phyloP scores from a whole-genome alignment of 2,113 vertebrate genomes.

The Eubucco bourcierii region DNA sequence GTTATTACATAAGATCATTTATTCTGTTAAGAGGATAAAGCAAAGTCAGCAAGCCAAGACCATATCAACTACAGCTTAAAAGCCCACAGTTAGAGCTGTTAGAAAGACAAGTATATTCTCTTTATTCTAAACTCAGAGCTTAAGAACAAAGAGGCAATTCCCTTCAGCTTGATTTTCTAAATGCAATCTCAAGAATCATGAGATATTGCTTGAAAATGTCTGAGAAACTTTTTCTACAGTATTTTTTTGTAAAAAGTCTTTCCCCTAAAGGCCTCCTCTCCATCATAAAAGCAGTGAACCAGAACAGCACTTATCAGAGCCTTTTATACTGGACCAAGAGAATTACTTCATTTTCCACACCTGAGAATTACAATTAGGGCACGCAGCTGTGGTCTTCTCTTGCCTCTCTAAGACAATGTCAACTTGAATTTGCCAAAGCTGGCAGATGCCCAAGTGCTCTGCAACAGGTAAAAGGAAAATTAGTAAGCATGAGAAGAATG shows the following conservation, averaged over 20 bases:
- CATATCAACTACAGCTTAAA: background rate
- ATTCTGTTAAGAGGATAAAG: conserved; percentile 49
- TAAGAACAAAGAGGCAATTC: background rate
- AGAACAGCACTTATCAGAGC: background rate
- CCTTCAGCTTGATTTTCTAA: background rate
- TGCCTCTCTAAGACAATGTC: background rate
- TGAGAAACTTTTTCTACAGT: background rate
- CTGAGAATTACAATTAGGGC: background rate
- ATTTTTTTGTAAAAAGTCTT: background rate
- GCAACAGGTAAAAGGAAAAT: background rate
- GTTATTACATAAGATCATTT: conserved; percentile 43
- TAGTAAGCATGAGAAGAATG: background rate
- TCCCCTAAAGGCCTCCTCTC: background rate
- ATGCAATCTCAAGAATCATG: background rate
- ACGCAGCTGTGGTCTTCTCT: background rate
- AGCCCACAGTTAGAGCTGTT: background rate
- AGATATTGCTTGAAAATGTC: background rate
- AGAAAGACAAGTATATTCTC: background rate
- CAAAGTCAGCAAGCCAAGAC: conserved; percentile 51
- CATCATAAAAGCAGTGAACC: background rate
- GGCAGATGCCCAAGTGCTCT: background rate
- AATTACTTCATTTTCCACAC: background rate
- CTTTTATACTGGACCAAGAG: background rate
- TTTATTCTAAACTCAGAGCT: background rate
- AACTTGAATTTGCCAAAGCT: background rate